A percentile compares a stretch with the other conserved stretches of the same genome.
Conservation (phyloP, 2,113 vertebrate genomes). For the Neotoma lepida region DNA sequence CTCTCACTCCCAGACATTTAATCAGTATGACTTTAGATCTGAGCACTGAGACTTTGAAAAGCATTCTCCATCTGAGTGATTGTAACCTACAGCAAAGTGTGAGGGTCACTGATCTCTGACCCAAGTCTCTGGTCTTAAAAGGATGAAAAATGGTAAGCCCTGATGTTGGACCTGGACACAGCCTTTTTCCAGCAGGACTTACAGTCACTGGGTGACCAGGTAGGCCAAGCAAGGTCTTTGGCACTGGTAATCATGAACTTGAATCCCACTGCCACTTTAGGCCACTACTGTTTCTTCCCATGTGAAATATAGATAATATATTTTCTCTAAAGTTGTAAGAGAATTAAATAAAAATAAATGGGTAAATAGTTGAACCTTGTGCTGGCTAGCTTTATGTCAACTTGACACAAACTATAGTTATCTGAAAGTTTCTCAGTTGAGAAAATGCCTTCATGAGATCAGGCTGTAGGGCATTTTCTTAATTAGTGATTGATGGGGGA, state of each 20-base stretch:
- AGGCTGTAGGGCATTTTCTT: neutral
- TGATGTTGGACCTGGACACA: neutral
- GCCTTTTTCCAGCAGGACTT: neutral
- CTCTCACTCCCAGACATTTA: neutral
- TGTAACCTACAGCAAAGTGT: neutral
- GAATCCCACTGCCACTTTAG: neutral
- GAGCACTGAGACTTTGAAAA: neutral
- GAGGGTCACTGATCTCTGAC: neutral
- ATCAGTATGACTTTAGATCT: neutral
- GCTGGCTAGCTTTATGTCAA: neutral
- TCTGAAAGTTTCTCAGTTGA: neutral
- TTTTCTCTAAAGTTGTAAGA: neutral
- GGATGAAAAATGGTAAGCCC: neutral
- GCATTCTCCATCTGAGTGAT: neutral
- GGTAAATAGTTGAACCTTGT: neutral
- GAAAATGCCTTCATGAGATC: neutral
- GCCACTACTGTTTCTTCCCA: neutral
- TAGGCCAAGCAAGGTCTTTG: neutral
- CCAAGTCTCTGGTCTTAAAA: neutral
- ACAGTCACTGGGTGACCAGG: neutral
- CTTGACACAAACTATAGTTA: neutral
- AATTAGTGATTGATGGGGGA: neutral
- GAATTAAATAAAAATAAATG: conserved; percentile 13
- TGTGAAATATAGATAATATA: neutral
- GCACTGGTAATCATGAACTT: neutral